Conservation (phyloP, 2,888 invertebrate genomes). For the Iphiclides podalirius region DNA sequence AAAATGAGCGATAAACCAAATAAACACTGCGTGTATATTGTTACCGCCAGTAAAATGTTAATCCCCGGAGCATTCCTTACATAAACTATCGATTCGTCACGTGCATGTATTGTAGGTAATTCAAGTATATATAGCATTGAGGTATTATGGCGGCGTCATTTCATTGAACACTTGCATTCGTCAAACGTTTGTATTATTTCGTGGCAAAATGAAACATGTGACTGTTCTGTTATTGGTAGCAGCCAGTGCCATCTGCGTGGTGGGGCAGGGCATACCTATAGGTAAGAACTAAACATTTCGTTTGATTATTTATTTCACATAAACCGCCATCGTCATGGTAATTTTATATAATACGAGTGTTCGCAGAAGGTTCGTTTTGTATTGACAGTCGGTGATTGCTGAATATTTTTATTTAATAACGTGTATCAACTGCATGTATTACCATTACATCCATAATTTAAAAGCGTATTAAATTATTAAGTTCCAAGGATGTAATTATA, state of each 20-base stretch:
- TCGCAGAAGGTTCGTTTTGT: too few relatives aligned
- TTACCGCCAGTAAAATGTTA: conserved; percentile 6
- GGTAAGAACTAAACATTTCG: too few relatives aligned
- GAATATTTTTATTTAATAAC: too few relatives aligned
- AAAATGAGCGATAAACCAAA: not conserved
- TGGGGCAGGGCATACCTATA: conserved; percentile 11
- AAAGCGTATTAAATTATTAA: too few relatives aligned
- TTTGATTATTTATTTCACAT: too few relatives aligned
- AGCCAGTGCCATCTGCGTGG: not conserved
- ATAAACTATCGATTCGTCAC: not conserved
- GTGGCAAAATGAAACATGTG: conserved; percentile 4
- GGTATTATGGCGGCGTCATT: not conserved
- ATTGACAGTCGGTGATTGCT: too few relatives aligned
- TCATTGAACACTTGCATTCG: too few relatives aligned
- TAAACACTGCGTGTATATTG: not conserved
- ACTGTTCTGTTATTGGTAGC: conserved; percentile 1
- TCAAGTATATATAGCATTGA: conserved; percentile 1
- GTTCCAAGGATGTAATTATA: too few relatives aligned
- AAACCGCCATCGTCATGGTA: too few relatives aligned
- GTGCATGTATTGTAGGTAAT: not conserved
- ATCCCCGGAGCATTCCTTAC: conserved; percentile 4
- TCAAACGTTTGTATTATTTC: not conserved
- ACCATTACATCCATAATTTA: too few relatives aligned
- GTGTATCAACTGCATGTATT: too few relatives aligned
- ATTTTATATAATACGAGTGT: too few relatives aligned